Conservation (phyloP, 2,113 vertebrate genomes). For the Catharus minimus region DNA sequence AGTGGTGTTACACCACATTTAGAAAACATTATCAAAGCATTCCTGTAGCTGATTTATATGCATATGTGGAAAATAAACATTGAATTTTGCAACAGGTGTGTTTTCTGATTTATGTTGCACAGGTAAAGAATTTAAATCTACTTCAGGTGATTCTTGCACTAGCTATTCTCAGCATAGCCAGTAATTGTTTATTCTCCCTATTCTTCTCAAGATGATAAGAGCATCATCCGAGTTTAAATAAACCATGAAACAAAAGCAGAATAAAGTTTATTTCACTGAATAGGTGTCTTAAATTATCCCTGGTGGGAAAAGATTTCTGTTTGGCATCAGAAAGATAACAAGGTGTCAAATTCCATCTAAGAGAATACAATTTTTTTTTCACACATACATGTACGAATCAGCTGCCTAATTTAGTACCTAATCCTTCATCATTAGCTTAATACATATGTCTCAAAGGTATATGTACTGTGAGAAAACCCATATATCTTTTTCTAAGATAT, state of each 20-base stretch:
- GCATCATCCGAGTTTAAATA: not conserved
- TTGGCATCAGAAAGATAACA: not conserved
- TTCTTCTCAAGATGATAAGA: not conserved
- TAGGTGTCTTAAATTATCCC: not conserved
- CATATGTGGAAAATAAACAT: not conserved
- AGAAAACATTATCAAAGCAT: not conserved
- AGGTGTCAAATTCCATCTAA: not conserved
- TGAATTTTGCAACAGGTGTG: not conserved
- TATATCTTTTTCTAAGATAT: not conserved
- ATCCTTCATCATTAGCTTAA: not conserved
- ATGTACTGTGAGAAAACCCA: not conserved
- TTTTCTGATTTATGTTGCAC: not conserved
- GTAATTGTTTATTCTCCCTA: not conserved
- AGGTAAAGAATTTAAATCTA: not conserved
- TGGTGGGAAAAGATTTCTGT: not conserved
- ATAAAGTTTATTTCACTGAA: not conserved
- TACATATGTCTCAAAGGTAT: not conserved
- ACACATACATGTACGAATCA: not conserved
- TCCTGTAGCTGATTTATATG: not conserved
- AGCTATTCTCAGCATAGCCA: not conserved
- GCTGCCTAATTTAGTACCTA: not conserved
- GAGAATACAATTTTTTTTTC: not conserved
- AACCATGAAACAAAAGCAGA: not conserved
- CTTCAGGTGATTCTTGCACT: not conserved
- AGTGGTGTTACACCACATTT: not conserved